phyloP scores from a whole-genome alignment of 2,113 vertebrate species.

The Gymnarchus niloticus region DNA sequence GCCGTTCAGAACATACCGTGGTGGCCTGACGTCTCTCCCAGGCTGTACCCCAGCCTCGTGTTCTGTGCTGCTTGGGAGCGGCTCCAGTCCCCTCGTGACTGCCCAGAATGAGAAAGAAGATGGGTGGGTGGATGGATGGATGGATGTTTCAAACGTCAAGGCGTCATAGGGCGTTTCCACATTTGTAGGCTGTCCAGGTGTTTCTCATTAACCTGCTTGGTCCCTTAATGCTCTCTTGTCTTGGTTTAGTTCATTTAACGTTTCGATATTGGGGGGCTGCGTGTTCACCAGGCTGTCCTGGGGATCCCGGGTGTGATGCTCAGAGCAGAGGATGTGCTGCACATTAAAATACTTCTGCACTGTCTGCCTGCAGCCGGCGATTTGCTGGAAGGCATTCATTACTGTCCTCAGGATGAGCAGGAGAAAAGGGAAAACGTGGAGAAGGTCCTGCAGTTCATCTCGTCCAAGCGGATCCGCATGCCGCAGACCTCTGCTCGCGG shows the following conservation, averaged over 20 bases:
- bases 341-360: neutral
- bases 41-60: no score
- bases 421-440: slow-evolving; percentile 91
- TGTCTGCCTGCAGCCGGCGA: slow-evolving; percentile 73
- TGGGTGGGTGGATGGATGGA: no score
- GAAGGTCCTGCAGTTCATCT: slow-evolving; percentile 85
- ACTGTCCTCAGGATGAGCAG: slow-evolving; percentile 71
- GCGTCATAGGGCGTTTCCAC: neutral
- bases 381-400: slow-evolving; percentile 69
- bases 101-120: no score
- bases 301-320: neutral
- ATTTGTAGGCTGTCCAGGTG: neutral
- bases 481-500: slow-evolving; percentile 91
- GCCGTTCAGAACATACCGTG: no score
- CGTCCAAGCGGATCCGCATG: slow-evolving; percentile 90
- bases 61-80: no score
- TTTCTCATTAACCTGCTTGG: neutral
- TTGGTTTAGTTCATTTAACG: neutral
- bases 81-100: no score
- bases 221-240: neutral
- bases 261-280: neutral
- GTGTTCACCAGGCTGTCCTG: neutral
- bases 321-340: neutral
- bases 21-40: no score
- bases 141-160: no score